Conservation (phyloP, 2,113 vertebrate genomes). For the Aramus guarauna region DNA sequence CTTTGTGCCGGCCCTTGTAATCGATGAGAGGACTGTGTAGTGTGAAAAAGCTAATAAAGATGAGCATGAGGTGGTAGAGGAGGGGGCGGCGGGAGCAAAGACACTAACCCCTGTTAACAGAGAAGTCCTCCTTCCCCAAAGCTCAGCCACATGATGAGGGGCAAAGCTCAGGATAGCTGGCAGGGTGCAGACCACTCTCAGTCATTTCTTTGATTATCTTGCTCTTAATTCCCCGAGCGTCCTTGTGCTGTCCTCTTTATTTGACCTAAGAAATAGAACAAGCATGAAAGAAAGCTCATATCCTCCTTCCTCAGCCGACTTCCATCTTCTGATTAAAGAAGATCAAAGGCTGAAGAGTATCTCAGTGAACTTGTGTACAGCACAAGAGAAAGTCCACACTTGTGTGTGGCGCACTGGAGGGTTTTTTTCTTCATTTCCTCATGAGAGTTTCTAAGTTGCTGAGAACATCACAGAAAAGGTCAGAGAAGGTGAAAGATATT, state of each 20-base stretch:
- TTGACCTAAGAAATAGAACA: background rate
- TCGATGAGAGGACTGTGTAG: conserved; percentile 84
- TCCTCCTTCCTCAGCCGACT: background rate
- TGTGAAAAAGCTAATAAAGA: conserved; percentile 68
- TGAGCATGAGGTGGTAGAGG: conserved; percentile 25
- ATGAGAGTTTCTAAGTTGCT: background rate
- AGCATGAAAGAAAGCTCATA: conserved; percentile 22
- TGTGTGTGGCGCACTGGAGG: background rate
- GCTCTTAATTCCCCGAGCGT: background rate
- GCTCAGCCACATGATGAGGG: background rate
- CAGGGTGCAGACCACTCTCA: conserved; percentile 13
- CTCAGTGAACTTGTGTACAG: background rate
- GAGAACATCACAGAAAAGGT: background rate
- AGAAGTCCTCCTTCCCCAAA: background rate
- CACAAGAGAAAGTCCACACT: background rate
- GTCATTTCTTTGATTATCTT: conserved; percentile 24
- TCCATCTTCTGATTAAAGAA: conserved; percentile 23
- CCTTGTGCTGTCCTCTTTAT: conserved; percentile 2
- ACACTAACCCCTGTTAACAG: conserved; percentile 13
- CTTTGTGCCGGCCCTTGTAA: conserved; percentile 85
- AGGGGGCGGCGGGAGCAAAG: conserved; percentile 17
- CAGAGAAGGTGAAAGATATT: background rate
- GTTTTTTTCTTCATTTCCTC: background rate
- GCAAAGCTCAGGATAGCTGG: background rate
- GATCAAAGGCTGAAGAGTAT: conserved; percentile 12